A percentile compares a stretch with the other conserved stretches of the same genome.
These are phyloP conservation scores for Coregonus ussuriensis DNA, from an alignment of 2,797 vertebrate species.

Conservation along the genomic window DNA sequence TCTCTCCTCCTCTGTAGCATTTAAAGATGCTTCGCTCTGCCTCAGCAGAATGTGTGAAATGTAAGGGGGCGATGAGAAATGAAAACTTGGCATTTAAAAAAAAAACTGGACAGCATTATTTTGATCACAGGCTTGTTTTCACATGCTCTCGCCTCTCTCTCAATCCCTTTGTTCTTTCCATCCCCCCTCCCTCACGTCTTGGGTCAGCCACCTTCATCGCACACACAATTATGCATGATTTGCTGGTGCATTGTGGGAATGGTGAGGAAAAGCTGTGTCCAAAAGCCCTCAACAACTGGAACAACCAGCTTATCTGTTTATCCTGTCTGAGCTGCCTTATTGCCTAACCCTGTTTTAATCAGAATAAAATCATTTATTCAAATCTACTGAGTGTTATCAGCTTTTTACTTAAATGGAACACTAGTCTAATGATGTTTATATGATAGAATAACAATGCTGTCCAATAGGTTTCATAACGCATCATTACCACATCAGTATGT, in stretches of 20 bases:
- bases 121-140: slow-evolving; percentile 46
- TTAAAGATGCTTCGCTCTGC: slow-evolving; percentile 68
- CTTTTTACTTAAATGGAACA: slow-evolving; percentile 8
- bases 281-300: slow-evolving; percentile 47
- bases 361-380: slow-evolving; percentile 21
- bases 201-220: slow-evolving; percentile 54
- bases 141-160: slow-evolving; percentile 27
- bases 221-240: slow-evolving; percentile 50
- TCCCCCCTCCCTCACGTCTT: slow-evolving; percentile 1
- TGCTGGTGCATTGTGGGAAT: slow-evolving; percentile 33
- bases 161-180: slow-evolving; percentile 33
- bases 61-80: slow-evolving; percentile 50
- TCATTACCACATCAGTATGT: too few species aligned
- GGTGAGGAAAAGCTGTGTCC: slow-evolving; percentile 25
- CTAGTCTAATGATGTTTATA: neutral
- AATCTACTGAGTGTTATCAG: slow-evolving; percentile 4
- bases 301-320: slow-evolving; percentile 51
- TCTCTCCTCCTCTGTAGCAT: slow-evolving; percentile 39
- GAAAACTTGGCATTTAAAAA: slow-evolving; percentile 34
- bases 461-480: too few species aligned
- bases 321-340: slow-evolving; percentile 55
- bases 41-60: slow-evolving; percentile 64
- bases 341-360: slow-evolving; percentile 49
- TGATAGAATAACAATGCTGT: too few species aligned
- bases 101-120: slow-evolving; percentile 38